A percentile compares a stretch with the other conserved stretches of the same genome.
phyloP scores from a whole-genome alignment of 64 coral and sea anemone genomes.

The Montipora foliosa region DNA sequence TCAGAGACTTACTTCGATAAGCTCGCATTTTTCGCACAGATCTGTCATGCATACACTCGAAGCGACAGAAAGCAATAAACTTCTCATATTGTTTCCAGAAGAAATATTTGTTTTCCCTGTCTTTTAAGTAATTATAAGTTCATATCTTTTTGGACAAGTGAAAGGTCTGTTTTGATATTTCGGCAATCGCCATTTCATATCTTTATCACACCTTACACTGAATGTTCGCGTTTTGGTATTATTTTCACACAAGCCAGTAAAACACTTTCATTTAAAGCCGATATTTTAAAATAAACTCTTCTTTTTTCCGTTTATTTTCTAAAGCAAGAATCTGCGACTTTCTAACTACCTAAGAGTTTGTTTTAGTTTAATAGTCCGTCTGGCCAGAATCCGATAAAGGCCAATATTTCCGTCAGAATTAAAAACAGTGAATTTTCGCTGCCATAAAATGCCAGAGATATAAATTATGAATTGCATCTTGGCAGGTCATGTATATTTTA shows the following conservation, averaged over 20 bases:
- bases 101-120: slow-evolving; percentile 25
- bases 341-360: too few species aligned
- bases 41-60: not conserved
- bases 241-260: too few species aligned
- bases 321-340: not conserved
- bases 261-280: too few species aligned
- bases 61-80: not conserved
- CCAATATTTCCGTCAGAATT: slow-evolving; percentile 6
- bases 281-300: too few species aligned
- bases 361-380: not conserved
- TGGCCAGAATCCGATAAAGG: not conserved
- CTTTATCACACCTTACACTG: not conserved
- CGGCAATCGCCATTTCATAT: not conserved
- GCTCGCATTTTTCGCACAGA: not conserved
- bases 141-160: slow-evolving; percentile 7
- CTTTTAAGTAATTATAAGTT: not conserved
- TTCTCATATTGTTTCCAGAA: not conserved
- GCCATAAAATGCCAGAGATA: slow-evolving; percentile 83
- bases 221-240: too few species aligned
- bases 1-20: not conserved
- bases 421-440: slow-evolving; percentile 34
- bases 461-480: slow-evolving; percentile 64
- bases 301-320: not conserved
- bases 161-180: not conserved
- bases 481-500: slow-evolving; percentile 75